Base-by-base conservation (phyloP, 2,797 vertebrate species). In the Pipistrellus pipistrellus region DNA sequence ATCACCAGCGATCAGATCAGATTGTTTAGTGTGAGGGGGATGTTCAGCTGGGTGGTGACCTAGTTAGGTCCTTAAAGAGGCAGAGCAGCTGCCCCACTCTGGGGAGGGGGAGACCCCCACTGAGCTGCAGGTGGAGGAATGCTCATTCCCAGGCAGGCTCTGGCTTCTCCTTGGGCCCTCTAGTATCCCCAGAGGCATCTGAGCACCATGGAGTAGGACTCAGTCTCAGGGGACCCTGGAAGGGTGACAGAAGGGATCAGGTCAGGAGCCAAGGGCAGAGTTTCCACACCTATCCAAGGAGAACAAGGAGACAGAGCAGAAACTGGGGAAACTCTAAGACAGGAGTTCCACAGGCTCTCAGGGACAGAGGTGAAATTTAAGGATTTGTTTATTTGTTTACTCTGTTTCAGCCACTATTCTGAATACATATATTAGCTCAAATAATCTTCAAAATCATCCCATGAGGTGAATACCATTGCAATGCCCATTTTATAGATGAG, bases 51-150 rank as follows among this genome's bases (percentile, higher is more conserved):
- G 64, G 81, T 86, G 62, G 95, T 97, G 98, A 97, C 98, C 98
- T 98, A 98, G 95, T 97, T 98, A 97, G 76, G 90, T 78, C 96
- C 96, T 98, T 98, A 97, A 98, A 98, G 98, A 97, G 97, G 97
- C 97, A 97, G 95, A 96, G 90, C 93, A 96, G 93, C 95, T 93
- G 94, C 83, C 95, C 92, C 85, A 83, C 92, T 95, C 78, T 66
- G 77, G 91, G 91, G 81, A 95, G 73, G 66, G 81, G 72, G 73
- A 64, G 68, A 51, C 64, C 62, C 88, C 85, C 21, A 4, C 48
- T 20, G 90, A 94, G 78, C 75, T 68, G 86, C 91, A 97, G 91
- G 96, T 95, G 78, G 75, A 95, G 27, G 53, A 90, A 55, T 46
- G 20, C 68, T 35, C 20, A 25, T 96, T 87, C 82, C 88, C 85